Evolutionary conservation across 92 coral and sea anemone species (phyloP), one percentile per base, ranked within the genome.

Genomic region (Zoanthus solanderi): DNA sequence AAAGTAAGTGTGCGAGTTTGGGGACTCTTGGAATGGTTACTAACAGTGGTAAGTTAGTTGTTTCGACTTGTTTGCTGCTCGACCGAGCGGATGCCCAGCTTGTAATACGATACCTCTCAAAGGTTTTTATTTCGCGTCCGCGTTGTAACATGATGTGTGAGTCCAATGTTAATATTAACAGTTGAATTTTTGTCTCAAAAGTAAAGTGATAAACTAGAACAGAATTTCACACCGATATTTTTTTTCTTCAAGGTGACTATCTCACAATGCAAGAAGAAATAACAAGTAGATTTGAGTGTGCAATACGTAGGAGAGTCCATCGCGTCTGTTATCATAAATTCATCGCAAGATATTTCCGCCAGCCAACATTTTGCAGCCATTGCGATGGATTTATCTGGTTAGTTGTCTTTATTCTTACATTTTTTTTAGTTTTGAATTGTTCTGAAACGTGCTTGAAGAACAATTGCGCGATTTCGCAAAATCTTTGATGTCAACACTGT

Each of bases 381-480:
- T 89, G 92, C 75, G 75, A 84, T 60, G 92, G 87, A 76, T 89
- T 89, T 31, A 89, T 89, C 52, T 89, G 92, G 92, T 89, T 83
- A 76, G 92, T 53, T 77, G 28, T 10, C 42, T 34, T 13, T 52
- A 54, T 5, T 77, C 58, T 29, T 63, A 63, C 1, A n/a, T 18
- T 63, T 63, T 63, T 17, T 28, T 63, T n/a, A 63, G 69, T 16
- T 16, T 17, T 63, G 23, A 63, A 63, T 63, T 4, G 9, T 18
- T 0, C 7, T 63, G 29, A 63, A 63, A 63, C 32, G 32, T 7
- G 69, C 10, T 63, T 23, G 32, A n/a, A 63, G 69, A 17, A 7
- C 8, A 63, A 18, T 17, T 16, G 8, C 1, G 9, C 23, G 9
- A n/a, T 63, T 63, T 63, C 32, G 69, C 30, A 63, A 63, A 18